Base-by-base conservation (phyloP, 1,140 invertebrate species). In the Drosophila arawakana region DNA sequence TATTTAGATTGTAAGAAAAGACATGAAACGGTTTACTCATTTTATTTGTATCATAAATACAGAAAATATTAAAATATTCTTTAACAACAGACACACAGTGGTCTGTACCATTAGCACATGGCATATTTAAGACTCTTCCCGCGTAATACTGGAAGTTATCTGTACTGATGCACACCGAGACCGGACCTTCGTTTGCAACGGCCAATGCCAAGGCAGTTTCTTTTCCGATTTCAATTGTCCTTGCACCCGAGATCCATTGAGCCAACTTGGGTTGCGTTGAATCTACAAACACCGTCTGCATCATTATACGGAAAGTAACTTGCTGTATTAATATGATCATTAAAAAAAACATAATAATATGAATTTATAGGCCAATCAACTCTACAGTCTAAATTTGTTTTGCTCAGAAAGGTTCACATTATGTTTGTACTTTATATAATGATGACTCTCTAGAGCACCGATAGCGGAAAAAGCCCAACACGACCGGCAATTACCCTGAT, bases 391-490 rank as follows among this genome's bases (percentile, higher is more conserved):
- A 50, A 30, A 15, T 15, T 15, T 15, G 4, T 49, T 49, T 49
- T 55, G 52, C 1, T 55, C 30, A 13, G 52, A 37, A 13, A 55
- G 37, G 6, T 11, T 41, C 1, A 34, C 11, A 7, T 9, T 25
- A 2, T 47, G 49, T 2, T 10, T 94, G n/a, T n/a, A n/a, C n/a
- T n/a, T n/a, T n/a, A n/a, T n/a, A n/a, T n/a, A n/a, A n/a, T 94
- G 92, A 79, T 96, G 96, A 30, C 96, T 96, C 92, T 97, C 96
- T 46, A 97, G 92, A 1, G 96, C 93, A n/a, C 95, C 98, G 78
- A 97, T 98, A 2, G 96, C 93, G 74, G 96, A 96, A 93, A 99
- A 98, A 69, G 97, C 95, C 97, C 97, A 98, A 93, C 97, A 98
- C 2, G 97, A 97, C 50, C 98, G 97, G 93, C 98, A 98, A 79